Percentiles rank a stretch among this genome's conserved stretches.
These are phyloP conservation scores for Chelidonichthys spinosus DNA, from an alignment of 2,797 vertebrate species.

Conservation along the genomic window DNA sequence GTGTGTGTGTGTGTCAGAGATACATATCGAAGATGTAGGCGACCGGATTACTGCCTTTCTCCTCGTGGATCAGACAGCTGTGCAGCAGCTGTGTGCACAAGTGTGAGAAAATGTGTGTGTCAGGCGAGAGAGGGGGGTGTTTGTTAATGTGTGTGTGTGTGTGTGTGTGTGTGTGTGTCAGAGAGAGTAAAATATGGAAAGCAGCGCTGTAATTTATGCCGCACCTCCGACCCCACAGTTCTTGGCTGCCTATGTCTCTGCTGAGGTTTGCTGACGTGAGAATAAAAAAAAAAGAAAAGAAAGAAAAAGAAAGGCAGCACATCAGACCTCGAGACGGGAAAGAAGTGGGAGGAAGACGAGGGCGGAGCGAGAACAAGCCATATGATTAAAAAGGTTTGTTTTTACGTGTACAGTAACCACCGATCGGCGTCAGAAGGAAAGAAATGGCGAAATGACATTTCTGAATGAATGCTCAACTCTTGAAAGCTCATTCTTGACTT, in stretches of 20 bases:
- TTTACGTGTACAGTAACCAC: conserved; percentile 47
- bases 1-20: conserved; percentile 48
- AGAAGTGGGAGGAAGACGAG: conserved; percentile 52
- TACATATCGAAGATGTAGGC: conserved; percentile 64
- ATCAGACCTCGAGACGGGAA: conserved; percentile 44
- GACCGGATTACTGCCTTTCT: conserved; percentile 56
- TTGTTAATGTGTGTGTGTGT: conserved; percentile 31
- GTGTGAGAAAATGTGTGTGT: conserved; percentile 72
- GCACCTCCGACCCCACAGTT: conserved; percentile 69
- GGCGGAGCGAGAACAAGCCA: conserved; percentile 37
- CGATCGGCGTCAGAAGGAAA: conserved; percentile 18
- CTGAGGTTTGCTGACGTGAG: conserved; percentile 74
- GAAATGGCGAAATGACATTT: not conserved
- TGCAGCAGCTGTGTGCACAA: conserved; percentile 74
- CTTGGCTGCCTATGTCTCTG: conserved; percentile 61
- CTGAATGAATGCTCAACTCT: not conserved
- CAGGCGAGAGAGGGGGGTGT: conserved; percentile 30
- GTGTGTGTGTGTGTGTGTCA: conserved; percentile 22
- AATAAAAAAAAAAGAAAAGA: conserved; percentile 13
- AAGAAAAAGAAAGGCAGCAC: conserved; percentile 17
- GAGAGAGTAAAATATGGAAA: conserved; percentile 55
- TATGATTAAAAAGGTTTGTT: conserved; percentile 41
- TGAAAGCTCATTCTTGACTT: conserved; percentile 5
- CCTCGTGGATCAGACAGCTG: conserved; percentile 73
- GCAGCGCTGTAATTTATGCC: conserved; percentile 68